Evolutionary conservation across 2,797 vertebrate species (phyloP), one percentile per base, ranked within the genome.

Genomic region (Loris lydekkerianus): DNA sequence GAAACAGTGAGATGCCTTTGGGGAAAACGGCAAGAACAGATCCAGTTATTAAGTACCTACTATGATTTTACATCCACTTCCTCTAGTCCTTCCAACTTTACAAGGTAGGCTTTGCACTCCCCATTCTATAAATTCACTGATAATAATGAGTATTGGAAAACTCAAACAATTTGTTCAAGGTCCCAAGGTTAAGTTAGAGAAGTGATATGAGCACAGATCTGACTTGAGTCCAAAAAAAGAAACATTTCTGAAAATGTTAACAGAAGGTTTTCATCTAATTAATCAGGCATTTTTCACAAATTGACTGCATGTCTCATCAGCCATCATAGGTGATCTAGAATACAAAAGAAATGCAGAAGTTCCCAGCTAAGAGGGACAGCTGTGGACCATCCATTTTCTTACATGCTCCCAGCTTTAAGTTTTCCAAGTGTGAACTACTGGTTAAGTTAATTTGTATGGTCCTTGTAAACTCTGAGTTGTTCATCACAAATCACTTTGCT

Each of bases 211-310:
- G 84, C 27, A 40, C 72, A 86, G 23, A 89, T 86, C 14, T 92
- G 46, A 93, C 81, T 40, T 34, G 13, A 77, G 3, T 40, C 46
- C 92, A 87, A 94, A 75, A 21, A 21, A 81, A 53, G 23, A 90
- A 96, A 69, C 8, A 56, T 61, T 86, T 92, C 49, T 89, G 90
- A 40, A 10, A 4, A 7, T 58, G 90, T 67, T 84, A 61, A 81
- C 40, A 90, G 46, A 29, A 23, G 58, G 34, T 31, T 87, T 83
- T 67, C 65, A 69, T 70, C 61, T 78, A 76, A 93, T 5, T 7
- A 18, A 49, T 70, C 20, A 9, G 70, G 92, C 15, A 37, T 80
- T 83, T 86, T 65, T 91, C 83, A 81, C 13, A 18, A 63, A n/a
- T 13, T 83, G 78, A 76, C 17, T 82, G 11, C 20, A 65, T 56